A percentile compares a stretch with the other conserved stretches of the same genome.
These are phyloP conservation scores for Atethmia centrago DNA, from an alignment of 2,888 invertebrate species.

Conservation along the genomic window DNA sequence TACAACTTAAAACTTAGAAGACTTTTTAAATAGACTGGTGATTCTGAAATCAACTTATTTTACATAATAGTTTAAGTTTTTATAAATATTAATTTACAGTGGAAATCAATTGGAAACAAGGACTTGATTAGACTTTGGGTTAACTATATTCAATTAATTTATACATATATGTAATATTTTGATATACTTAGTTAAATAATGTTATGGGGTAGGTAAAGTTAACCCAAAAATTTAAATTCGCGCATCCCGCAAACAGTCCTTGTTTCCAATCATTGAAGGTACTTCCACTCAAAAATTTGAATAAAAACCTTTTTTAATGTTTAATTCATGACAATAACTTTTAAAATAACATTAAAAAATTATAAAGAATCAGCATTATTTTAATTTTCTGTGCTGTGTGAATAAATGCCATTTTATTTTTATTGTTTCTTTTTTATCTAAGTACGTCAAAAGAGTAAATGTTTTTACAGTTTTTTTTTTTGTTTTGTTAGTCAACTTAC, in stretches of 20 bases:
- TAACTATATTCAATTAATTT: not conserved
- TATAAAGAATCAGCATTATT: not conserved
- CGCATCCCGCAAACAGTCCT: not conserved
- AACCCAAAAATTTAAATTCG: not conserved
- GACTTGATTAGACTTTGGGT: not conserved
- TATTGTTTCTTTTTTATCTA: not conserved
- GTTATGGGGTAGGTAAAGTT: not conserved
- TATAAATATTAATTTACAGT: not conserved
- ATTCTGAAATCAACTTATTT: not conserved
- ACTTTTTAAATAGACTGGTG: not conserved
- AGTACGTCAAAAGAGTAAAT: not conserved
- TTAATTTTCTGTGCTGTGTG: not conserved
- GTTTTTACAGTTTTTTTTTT: not conserved
- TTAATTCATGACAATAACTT: not conserved
- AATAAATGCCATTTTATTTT: not conserved
- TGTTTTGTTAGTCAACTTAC: not conserved
- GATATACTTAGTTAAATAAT: not conserved
- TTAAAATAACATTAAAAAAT: not conserved
- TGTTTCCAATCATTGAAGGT: not conserved
- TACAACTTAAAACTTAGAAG: not conserved
- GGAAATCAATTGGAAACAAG: not conserved
- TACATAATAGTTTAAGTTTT: not conserved
- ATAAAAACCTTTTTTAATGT: not conserved
- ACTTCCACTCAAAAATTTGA: not conserved
- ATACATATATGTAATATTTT: not conserved